Evolutionary conservation across 2,113 vertebrate species (phyloP).

Genomic region (Gila orcuttii): DNA sequence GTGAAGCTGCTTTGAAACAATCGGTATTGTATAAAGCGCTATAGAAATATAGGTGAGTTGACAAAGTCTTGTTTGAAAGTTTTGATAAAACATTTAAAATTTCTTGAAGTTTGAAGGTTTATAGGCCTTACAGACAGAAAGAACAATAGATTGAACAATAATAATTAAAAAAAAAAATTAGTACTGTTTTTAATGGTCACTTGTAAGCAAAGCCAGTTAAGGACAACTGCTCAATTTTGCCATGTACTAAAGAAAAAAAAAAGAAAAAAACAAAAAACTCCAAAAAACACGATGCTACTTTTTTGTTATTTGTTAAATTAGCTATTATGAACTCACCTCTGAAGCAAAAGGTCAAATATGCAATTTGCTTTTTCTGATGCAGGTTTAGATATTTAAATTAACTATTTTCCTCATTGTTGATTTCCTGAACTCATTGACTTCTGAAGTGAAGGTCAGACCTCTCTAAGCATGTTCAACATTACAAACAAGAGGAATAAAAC

Average conservation of each 20-base stretch:
- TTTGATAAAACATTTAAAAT: not conserved
- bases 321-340: not conserved
- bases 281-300: not conserved
- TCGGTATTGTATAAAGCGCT: too few relatives aligned
- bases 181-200: too few relatives aligned
- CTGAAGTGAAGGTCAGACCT: not conserved
- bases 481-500: not conserved
- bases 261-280: too few relatives aligned
- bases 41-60: too few relatives aligned
- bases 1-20: too few relatives aligned
- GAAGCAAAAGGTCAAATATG: not conserved
- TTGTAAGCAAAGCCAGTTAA: too few relatives aligned
- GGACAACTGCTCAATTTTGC: not conserved
- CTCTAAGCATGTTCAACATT: not conserved
- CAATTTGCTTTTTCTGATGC: not conserved
- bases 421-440: not conserved
- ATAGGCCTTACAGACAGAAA: not conserved
- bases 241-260: not conserved
- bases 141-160: not conserved
- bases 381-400: not conserved
- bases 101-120: not conserved
- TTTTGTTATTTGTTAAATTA: not conserved
- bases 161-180: too few relatives aligned
- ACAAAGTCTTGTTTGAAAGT: not conserved
- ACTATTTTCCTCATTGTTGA: not conserved